These are phyloP conservation scores for Cryptocheilus praepositus DNA, from an alignment of 2,888 invertebrate species.

Conservation along the genomic window DNA sequence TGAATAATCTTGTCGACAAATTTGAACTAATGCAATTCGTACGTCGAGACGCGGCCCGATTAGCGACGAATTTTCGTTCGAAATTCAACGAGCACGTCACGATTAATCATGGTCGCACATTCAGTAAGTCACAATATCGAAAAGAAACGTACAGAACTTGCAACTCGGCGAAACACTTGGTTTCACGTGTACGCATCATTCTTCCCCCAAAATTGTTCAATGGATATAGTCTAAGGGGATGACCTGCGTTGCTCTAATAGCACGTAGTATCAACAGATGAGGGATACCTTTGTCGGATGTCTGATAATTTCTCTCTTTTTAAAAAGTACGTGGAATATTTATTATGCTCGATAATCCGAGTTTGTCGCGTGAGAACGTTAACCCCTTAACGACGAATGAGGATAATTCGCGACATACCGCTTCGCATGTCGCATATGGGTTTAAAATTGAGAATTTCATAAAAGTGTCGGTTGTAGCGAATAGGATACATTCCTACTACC, in stretches of 20 bases:
- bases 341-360: too few species aligned
- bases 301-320: too few species aligned
- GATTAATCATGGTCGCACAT: neutral
- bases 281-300: too few species aligned
- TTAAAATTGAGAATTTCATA: too few species aligned
- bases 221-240: slow-evolving; percentile 15
- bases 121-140: slow-evolving; percentile 11
- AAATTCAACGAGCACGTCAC: slow-evolving; percentile 1
- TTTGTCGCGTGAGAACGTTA: too few species aligned
- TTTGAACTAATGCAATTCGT: neutral
- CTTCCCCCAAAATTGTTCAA: slow-evolving; percentile 11
- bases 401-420: too few species aligned
- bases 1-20: neutral
- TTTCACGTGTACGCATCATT: slow-evolving; percentile 6
- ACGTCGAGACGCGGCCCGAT: neutral
- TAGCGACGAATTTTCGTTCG: slow-evolving; percentile 13
- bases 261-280: too few species aligned
- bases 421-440: too few species aligned
- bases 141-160: slow-evolving; percentile 26
- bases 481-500: too few species aligned
- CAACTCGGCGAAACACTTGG: neutral
- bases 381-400: too few species aligned
- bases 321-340: too few species aligned
- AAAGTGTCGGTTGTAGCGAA: too few species aligned
- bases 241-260: slow-evolving; percentile 9